phyloP scores from a whole-genome alignment of 2,888 invertebrate species.

The Hirtodrosophila alboralis region DNA sequence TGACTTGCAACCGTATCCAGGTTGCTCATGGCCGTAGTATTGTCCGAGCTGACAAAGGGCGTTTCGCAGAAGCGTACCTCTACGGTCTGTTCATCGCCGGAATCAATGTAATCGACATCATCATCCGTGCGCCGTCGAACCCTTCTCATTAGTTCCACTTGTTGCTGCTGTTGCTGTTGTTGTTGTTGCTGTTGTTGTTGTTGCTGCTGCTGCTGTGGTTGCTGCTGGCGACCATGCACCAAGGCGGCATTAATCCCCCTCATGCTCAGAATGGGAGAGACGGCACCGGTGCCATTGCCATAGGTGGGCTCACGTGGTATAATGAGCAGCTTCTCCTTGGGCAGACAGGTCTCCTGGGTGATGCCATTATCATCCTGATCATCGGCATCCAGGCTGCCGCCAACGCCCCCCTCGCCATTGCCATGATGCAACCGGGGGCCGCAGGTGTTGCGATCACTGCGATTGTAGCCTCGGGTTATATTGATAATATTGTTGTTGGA shows the following conservation, averaged over 20 bases:
- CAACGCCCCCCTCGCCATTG: slow-evolving; percentile 69
- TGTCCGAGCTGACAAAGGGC: slow-evolving; percentile 83
- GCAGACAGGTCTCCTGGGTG: slow-evolving; percentile 79
- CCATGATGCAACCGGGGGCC: slow-evolving; percentile 80
- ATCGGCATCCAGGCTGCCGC: slow-evolving; percentile 69
- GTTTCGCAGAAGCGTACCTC: slow-evolving; percentile 83
- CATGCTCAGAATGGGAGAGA: slow-evolving; percentile 72
- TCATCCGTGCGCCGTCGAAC: slow-evolving; percentile 54
- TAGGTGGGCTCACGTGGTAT: slow-evolving; percentile 83
- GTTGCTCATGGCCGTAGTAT: slow-evolving; percentile 79
- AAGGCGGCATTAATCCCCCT: slow-evolving; percentile 68
- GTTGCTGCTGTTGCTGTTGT: slow-evolving; percentile 61
- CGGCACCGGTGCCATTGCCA: slow-evolving; percentile 77
- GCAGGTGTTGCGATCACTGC: slow-evolving; percentile 83
- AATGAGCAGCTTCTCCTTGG: slow-evolving; percentile 80
- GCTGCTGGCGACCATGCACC: slow-evolving; percentile 58
- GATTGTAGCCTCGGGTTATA: slow-evolving; percentile 81
- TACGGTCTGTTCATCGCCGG: slow-evolving; percentile 81
- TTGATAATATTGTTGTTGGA: slow-evolving; percentile 83
- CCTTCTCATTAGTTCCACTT: slow-evolving; percentile 72
- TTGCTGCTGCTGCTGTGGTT: slow-evolving; percentile 20
- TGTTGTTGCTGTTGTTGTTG: slow-evolving; percentile 39
- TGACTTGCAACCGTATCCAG: slow-evolving; percentile 69
- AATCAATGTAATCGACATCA: slow-evolving; percentile 77
- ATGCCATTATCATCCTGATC: slow-evolving; percentile 81